phyloP scores from a whole-genome alignment of 2,888 invertebrate genomes.

The Antheraea assamensis region DNA sequence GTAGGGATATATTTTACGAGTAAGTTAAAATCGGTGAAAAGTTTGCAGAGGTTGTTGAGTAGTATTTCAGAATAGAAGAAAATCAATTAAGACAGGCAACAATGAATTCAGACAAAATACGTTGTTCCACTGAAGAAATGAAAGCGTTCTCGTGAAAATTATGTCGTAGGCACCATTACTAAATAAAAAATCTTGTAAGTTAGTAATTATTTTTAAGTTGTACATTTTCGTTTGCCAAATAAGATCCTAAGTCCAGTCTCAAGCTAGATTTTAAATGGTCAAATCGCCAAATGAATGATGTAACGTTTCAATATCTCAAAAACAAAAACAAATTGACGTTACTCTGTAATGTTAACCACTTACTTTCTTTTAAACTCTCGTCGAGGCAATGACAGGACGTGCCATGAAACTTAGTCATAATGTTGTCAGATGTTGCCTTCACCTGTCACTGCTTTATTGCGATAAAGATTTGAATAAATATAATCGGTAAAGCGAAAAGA shows the following conservation, averaged over 20 bases:
- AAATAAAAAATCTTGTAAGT: no score
- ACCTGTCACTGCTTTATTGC: not conserved
- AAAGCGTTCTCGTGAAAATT: no score
- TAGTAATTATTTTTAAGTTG: not conserved
- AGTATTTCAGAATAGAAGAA: no score
- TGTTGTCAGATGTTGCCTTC: not conserved
- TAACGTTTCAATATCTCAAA: not conserved
- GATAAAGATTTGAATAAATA: not conserved
- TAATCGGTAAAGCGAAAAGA: not conserved
- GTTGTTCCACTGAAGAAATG: no score
- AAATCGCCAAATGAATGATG: not conserved
- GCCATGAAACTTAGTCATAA: slow-evolving; percentile 5
- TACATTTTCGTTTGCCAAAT: not conserved
- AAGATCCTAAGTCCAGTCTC: not conserved
- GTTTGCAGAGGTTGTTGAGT: no score
- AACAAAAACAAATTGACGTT: not conserved
- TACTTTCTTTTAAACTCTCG: slow-evolving; percentile 12
- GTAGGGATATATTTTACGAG: no score
- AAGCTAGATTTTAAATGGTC: not conserved
- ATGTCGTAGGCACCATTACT: no score
- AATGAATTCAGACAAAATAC: no score
- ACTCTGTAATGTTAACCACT: not conserved
- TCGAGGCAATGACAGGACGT: slow-evolving; percentile 4
- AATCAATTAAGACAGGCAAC: no score
- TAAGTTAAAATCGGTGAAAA: no score